These are phyloP conservation scores for Aptenodytes patagonicus DNA, from an alignment of 2,113 vertebrate genomes.

Conservation along the genomic window DNA sequence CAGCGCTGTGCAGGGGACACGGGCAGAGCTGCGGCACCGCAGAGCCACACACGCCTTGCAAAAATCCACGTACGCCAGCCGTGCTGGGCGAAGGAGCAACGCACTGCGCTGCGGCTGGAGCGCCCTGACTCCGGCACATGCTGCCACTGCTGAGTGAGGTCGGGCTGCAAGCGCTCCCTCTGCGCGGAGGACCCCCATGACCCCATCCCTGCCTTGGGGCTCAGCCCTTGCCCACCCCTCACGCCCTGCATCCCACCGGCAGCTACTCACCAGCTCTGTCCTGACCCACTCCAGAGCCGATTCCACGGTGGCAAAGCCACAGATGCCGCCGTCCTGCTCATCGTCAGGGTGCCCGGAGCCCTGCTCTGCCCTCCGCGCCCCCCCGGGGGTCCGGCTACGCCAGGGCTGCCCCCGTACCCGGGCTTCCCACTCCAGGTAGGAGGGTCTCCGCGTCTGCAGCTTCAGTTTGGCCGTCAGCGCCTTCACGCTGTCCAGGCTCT, in stretches of 20 bases:
- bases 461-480: slow-evolving; percentile 89
- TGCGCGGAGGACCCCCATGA: accelerated
- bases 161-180: accelerated
- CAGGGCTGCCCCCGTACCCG: slow-evolving; percentile 79
- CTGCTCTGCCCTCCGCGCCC: slow-evolving; percentile 41
- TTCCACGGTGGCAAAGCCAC: slow-evolving; percentile 85
- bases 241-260: not conserved
- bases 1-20: accelerated
- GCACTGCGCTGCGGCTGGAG: accelerated
- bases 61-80: accelerated
- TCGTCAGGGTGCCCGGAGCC: not conserved
- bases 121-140: accelerated
- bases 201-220: not conserved
- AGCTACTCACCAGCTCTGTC: slow-evolving; percentile 86
- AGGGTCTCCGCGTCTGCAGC: slow-evolving; percentile 88
- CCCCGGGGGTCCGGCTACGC: not conserved
- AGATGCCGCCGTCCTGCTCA: slow-evolving; percentile 24
- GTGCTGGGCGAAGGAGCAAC: accelerated
- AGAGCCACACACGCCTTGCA: accelerated
- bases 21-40: accelerated
- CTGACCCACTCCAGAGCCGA: slow-evolving; percentile 88
- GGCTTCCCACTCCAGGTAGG: slow-evolving; percentile 92
- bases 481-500: slow-evolving; percentile 86
- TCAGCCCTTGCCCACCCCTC: not conserved
- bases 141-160: accelerated